Evolutionary conservation across 1,140 invertebrate species (phyloP), one percentile per base, ranked within the genome.

Genomic region (Trachymyrmex cornetzi): DNA sequence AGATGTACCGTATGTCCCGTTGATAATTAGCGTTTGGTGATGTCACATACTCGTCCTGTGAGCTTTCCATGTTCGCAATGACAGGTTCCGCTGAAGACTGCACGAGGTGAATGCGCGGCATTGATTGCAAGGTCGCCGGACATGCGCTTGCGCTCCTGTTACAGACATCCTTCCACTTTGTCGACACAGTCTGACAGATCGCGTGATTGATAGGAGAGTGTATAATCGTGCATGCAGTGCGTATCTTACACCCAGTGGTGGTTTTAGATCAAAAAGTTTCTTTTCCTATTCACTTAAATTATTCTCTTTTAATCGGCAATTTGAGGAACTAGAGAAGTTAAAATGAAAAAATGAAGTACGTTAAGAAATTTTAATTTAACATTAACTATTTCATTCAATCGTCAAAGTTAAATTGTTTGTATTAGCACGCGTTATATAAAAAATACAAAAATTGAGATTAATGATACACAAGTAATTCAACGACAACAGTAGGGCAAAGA

Each of bases 41-140:
- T 9, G 1, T 4, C 0, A 0, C 30, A 11, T 4, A 1, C 2
- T n/a, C 6, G 3, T 64, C 5, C 6, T 22, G 44, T 11, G 74
- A 34, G 14, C 0, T 50, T 55, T 38, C 12, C 66, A 59, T 88
- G 30, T 57, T 89, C 30, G 69, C 27, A 1, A n/a, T 14, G 24
- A 34, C n/a, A 67, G 3, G 12, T 55, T 16, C 34, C 11, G 27
- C 3, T 48, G 11, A 69, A 64, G 69, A 86, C 88, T 89, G 75
- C 24, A 69, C 4, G 48, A 50, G 19, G 38, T 6, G 7, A 12
- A 16, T 6, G 11, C n/a, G 19, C 27, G 30, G 30, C 69, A 89
- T 89, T 71, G 88, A 89, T 89, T 86, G 55, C 34, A 71, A 57
- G 16, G 30, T 48, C 11, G 24, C n/a, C 0, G 75, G 50, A 59